phyloP scores from a whole-genome alignment of 2,888 invertebrate species.

The Polydrusus tereticollis region DNA sequence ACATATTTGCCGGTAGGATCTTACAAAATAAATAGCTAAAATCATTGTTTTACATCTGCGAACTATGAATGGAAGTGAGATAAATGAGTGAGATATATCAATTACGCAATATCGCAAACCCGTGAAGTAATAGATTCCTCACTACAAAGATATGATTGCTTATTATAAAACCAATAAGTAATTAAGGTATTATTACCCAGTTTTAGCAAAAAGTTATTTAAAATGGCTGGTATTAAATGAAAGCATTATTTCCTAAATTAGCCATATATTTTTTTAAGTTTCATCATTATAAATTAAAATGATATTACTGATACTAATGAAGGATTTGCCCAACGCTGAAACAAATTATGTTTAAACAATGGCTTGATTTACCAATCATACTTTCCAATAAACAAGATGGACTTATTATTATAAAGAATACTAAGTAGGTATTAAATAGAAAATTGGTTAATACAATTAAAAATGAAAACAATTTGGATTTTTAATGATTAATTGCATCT shows the following conservation, averaged over 20 bases:
- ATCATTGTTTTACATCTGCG: no score
- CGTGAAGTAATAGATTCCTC: no score
- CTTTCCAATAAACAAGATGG: slow-evolving; percentile 15
- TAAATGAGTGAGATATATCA: no score
- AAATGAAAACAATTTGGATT: not conserved
- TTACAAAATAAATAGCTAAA: no score
- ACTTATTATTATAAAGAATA: slow-evolving; percentile 13
- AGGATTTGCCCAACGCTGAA: slow-evolving; percentile 12
- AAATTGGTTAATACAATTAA: not conserved
- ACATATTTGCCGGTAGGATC: no score
- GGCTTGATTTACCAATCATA: slow-evolving; percentile 5
- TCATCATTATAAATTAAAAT: slow-evolving; percentile 4
- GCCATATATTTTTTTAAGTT: not conserved
- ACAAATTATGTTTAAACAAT: slow-evolving; percentile 22
- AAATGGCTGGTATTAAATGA: no score
- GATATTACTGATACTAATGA: slow-evolving; percentile 19
- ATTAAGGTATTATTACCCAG: no score
- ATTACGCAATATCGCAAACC: no score
- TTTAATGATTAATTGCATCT: not conserved
- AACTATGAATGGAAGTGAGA: no score
- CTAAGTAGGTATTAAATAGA: slow-evolving; percentile 13
- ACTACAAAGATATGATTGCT: no score
- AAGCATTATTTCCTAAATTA: not conserved
- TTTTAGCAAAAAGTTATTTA: no score
- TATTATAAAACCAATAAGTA: no score